Base-by-base conservation (phyloP, 2,113 vertebrate genomes). In the Oceanodroma tethys region DNA sequence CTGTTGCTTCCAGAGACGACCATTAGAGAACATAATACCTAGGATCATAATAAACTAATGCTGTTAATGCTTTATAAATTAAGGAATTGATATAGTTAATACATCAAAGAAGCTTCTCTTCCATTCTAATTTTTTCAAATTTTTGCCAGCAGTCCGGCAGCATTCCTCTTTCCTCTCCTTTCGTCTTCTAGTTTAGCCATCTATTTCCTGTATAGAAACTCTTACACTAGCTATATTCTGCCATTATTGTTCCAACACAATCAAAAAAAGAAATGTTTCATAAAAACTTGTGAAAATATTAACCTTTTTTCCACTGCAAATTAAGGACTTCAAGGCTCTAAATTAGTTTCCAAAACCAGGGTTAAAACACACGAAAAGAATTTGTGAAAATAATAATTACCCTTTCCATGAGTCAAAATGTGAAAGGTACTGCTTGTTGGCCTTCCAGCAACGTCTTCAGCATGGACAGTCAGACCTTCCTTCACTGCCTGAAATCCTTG, bases 401-500 rank as follows among this genome's bases (percentile, higher is more conserved):
- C 97, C 23, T 90, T 96, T 95, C 95, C 96, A 36, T 3, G 60
- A 43, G 80, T 84, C 21, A 97, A 2, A 22, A 70, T 0, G 0
- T 12, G 3, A 36, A 97, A 59, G 20, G 2, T 0, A 1, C 1
- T 25, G 3, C 0, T 25, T 13, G 3, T 2, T 1, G 97, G 97
- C 34, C 95, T 95, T 81, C 86, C 94, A 2, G 94, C 85, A 79
- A 98, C 80, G 7, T 96, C 90, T 53, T 98, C 97, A 20, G 90
- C 87, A 40, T 13, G 91, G 62, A 68, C 86, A 74, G 96, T 94
- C 70, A 98, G 72, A 14, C 95, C 97, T 53, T 97, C 95, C 93
- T 98, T 98, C 87, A 98, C 90, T 0, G 83, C 81, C 47, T 45
- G 63, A 88, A 95, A 98, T 21, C 97, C 88, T 9, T 95, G 96